Evolutionary conservation across 2,888 invertebrate species (phyloP).

Genomic region (Lamellibrachia columna): DNA sequence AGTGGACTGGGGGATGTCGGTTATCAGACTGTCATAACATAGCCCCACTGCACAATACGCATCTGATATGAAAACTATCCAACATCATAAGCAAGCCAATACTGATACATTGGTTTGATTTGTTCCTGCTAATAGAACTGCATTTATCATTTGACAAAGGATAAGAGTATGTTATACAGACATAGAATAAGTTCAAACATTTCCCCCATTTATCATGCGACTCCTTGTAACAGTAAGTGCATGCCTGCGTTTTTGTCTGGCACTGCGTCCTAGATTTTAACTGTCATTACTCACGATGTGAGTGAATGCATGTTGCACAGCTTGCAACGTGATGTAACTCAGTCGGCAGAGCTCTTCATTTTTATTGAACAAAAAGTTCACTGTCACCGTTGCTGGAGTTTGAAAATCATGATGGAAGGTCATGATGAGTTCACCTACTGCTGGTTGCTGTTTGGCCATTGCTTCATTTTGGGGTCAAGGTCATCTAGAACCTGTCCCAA

Average conservation of each 20-base stretch:
- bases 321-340: neutral
- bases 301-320: neutral
- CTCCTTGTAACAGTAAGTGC: neutral
- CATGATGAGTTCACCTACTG: no score
- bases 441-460: neutral
- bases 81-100: neutral
- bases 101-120: neutral
- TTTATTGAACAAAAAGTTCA: neutral
- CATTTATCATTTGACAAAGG: neutral
- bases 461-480: neutral
- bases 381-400: neutral
- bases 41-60: neutral
- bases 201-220: neutral
- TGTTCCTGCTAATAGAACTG: neutral
- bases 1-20: neutral
- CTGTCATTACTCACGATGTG: neutral
- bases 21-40: no score
- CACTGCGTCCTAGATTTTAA: neutral
- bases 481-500: neutral
- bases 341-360: neutral
- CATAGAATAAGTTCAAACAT: neutral
- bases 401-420: neutral
- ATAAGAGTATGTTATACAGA: neutral
- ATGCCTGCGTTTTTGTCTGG: neutral
- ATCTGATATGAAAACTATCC: neutral